phyloP scores from a whole-genome alignment of 2,888 invertebrate species.

The Eupithecia vulgata region DNA sequence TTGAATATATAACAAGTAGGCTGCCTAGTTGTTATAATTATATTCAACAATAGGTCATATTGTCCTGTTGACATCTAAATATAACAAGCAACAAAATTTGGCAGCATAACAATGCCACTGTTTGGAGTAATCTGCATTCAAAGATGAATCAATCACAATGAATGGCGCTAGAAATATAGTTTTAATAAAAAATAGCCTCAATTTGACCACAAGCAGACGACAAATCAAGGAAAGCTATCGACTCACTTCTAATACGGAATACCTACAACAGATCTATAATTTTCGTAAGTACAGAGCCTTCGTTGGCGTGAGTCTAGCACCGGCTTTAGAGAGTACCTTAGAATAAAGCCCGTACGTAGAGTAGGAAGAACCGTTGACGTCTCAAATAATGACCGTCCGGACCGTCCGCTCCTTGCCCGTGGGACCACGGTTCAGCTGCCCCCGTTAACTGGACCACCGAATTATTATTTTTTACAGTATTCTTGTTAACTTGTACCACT shows the following conservation, averaged over 20 bases:
- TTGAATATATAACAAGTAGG: no score
- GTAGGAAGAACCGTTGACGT: not conserved
- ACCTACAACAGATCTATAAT: not conserved
- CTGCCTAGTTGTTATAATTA: not conserved
- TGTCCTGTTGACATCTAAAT: not conserved
- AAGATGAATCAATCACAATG: conserved; percentile 7
- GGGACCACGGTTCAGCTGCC: no score
- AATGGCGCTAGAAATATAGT: conserved; percentile 5
- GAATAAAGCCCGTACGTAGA: not conserved
- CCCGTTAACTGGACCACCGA: no score
- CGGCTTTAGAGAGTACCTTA: not conserved
- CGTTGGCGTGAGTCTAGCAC: not conserved
- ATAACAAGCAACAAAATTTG: not conserved
- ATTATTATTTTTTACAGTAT: no score
- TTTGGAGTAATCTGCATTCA: not conserved
- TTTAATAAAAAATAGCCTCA: conserved; percentile 1
- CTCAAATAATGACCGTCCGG: not conserved
- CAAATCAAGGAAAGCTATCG: not conserved
- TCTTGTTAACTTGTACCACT: no score
- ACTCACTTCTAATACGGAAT: not conserved
- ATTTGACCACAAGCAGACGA: not conserved
- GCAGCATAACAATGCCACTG: not conserved
- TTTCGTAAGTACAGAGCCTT: not conserved
- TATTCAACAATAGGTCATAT: not conserved
- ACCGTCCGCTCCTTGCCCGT: no score